Evolutionary conservation across 2,888 invertebrate genomes (phyloP), one percentile per base, ranked within the genome.

Genomic region (Ernsta delagoae): DNA sequence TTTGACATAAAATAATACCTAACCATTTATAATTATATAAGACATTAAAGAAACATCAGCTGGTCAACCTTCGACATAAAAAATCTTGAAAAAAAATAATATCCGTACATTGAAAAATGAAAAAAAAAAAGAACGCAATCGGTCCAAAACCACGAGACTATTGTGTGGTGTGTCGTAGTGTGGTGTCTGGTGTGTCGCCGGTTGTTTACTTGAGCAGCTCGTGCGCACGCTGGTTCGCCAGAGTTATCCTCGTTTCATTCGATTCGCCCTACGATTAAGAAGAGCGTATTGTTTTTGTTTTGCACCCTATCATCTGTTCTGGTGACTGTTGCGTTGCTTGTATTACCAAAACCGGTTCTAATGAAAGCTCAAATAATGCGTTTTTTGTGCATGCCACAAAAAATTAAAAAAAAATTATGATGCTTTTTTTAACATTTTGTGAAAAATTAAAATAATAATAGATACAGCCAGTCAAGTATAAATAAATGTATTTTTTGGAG

Each of bases 141-240:
- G 68, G 62, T 62, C 56, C 68, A 61, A 31, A 54, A 83, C 89
- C 90, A 90, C 90, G 91, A 90, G 91, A 89, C 89, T 75, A 82
- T 39, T 72, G 73, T 73, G 73, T 74, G 57, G 70, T 83, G 79
- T 82, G 80, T 80, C 73, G 80, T 79, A 9, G 80, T 79, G 56
- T 57, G 59, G 79, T 84, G 83, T 79, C 81, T 83, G 86, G 83
- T 79, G 81, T 83, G 86, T 80, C 85, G 87, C 82, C 87, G 87
- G 87, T 74, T 82, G 88, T 94, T 95, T 97, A 97, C 96, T 98
- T 98, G 93, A 98, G 96, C 87, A 99, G 96, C 94, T 98, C 98
- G 94, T 98, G 98, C 87, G 99, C 98, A 85, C 98, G 96, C 94
- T 98, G 97, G 94, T 99, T 99, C 87, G 99, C 99, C 91, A 98